Evolutionary conservation across 2,888 invertebrate genomes (phyloP).

Genomic region (Eurois occulta): DNA sequence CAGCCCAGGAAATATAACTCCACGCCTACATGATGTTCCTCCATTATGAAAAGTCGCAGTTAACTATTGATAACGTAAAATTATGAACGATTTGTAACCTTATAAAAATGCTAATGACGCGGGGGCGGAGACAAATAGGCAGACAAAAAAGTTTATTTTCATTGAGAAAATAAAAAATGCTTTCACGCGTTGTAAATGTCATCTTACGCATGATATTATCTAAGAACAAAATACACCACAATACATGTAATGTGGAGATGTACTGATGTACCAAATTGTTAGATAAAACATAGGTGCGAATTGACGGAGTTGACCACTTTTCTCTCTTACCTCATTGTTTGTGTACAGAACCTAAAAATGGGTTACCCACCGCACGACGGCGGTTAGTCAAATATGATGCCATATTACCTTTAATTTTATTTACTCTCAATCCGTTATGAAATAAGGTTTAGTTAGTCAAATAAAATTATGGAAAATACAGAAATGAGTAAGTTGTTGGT

Average conservation of each 20-base stretch:
- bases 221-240: conserved; percentile 48
- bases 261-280: conserved; percentile 54
- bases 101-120: conserved; percentile 32
- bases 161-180: conserved; percentile 8
- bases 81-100: conserved; percentile 35
- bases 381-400: conserved; percentile 35
- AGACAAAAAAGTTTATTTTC: conserved; percentile 12
- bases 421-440: conserved; percentile 25
- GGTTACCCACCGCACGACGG: conserved; percentile 9
- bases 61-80: conserved; percentile 15
- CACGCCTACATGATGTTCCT: background rate
- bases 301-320: conserved; percentile 41
- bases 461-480: conserved; percentile 25
- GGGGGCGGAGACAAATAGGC: conserved; percentile 36
- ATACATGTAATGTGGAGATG: conserved; percentile 34
- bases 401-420: conserved; percentile 32
- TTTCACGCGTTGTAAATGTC: conserved; percentile 18
- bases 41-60: conserved; percentile 14
- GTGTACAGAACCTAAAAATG: conserved; percentile 43
- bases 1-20: background rate
- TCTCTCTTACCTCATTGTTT: conserved; percentile 65
- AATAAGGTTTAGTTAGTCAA: conserved; percentile 24
- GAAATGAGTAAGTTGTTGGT: conserved; percentile 5
- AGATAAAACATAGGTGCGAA: conserved; percentile 57
- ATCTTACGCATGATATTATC: conserved; percentile 51